These are phyloP conservation scores for Saccopteryx leptura DNA, from an alignment of 2,113 vertebrate species.

Conservation along the genomic window DNA sequence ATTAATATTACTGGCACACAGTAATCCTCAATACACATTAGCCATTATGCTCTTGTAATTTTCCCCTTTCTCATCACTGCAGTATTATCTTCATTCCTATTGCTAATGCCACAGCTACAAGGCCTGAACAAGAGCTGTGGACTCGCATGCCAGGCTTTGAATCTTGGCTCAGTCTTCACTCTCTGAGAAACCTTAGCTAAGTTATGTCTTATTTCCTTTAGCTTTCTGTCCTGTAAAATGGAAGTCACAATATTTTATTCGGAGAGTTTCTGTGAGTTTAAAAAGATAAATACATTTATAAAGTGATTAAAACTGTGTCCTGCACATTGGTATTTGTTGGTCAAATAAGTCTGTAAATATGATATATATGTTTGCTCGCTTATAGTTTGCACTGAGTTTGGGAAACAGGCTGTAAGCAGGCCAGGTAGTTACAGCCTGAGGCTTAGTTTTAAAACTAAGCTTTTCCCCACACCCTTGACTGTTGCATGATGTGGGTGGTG, in stretches of 20 bases:
- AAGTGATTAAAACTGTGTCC: constrained; percentile 27
- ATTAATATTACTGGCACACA: not conserved
- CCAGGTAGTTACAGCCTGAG: no score
- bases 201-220: not conserved
- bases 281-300: not conserved
- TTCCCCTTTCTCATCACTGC: not conserved
- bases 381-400: no score
- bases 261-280: not conserved
- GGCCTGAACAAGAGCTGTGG: not conserved
- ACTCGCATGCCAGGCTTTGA: constrained; percentile 36
- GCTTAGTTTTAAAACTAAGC: no score
- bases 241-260: not conserved
- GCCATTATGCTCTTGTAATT: not conserved
- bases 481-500: no score
- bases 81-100: constrained; percentile 35
- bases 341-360: no score
- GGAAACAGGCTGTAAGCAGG: no score
- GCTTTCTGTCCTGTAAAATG: constrained; percentile 43
- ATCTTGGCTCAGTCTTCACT: not conserved
- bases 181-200: not conserved
- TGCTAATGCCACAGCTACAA: not conserved
- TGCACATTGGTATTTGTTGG: not conserved
- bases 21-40: constrained; percentile 27
- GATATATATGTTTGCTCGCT: no score
- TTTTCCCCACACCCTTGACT: no score